Evolutionary conservation across 1,140 invertebrate species (phyloP).

Genomic region (Gonatopus flavifemur): DNA sequence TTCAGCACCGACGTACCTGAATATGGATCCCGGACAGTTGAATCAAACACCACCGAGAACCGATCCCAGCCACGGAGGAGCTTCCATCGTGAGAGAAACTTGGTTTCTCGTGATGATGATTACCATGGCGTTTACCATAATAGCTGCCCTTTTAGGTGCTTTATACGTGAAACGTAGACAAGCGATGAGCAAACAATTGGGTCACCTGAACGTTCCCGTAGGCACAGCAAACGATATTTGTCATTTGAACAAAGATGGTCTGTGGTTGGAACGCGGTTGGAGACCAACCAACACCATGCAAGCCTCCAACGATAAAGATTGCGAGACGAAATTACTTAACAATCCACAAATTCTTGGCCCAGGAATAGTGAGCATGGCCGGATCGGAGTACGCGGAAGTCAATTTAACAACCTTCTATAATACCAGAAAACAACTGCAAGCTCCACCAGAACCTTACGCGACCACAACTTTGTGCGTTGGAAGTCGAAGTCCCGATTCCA

Average conservation of each 20-base stretch:
- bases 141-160: constrained; percentile 66
- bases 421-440: constrained; percentile 65
- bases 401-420: constrained; percentile 83
- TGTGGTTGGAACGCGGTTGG: constrained; percentile 78
- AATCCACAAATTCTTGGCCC: constrained; percentile 58
- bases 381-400: constrained; percentile 77
- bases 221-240: constrained; percentile 64
- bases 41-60: constrained; percentile 58
- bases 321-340: constrained; percentile 66
- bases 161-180: constrained; percentile 67
- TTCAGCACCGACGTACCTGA: constrained; percentile 62
- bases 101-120: constrained; percentile 78
- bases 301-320: constrained; percentile 65
- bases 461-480: constrained; percentile 72
- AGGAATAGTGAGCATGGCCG: constrained; percentile 57
- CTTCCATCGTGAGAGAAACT: constrained; percentile 65
- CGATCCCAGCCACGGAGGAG: constrained; percentile 55
- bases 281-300: constrained; percentile 61
- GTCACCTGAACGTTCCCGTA: constrained; percentile 67
- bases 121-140: constrained; percentile 66
- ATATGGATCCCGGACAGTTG: constrained; percentile 65
- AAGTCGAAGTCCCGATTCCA: constrained; percentile 55
- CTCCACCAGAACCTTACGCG: constrained; percentile 77
- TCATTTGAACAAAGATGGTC: constrained; percentile 70
- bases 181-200: constrained; percentile 64